Evolutionary conservation across 2,888 invertebrate genomes (phyloP), one percentile per base, ranked within the genome.

Genomic region (Pedicia rivosa): DNA sequence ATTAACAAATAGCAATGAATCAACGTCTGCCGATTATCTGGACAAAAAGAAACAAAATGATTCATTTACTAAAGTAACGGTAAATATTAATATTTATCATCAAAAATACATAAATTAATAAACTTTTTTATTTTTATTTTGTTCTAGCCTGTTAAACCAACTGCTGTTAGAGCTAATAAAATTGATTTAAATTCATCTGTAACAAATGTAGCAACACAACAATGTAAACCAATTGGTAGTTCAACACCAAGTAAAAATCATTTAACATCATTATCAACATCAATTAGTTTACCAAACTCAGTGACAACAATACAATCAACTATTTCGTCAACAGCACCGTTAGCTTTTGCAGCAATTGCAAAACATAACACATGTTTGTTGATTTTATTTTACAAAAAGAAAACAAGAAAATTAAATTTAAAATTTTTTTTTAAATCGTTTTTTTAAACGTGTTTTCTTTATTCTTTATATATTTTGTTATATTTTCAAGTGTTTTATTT

Each of bases 61-160:
- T 43, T 52, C 52, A 43, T 57, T 48, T 48, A 51, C 50, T 44
- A 51, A 54, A 51, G 43, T 49, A 43, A 68, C 73, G 59, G 65
- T 72, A 48, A 64, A 45, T 44, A n/a, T 9, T 8, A 9, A 40
- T 19, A 42, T 44, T 26, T 19, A 19, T 26, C 19, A 30, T 35
- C n/a, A n/a, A n/a, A n/a, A n/a, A n/a, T n/a, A n/a, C n/a, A n/a
- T 29, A 22, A 3, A 14, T 15, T 10, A 20, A 28, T 2, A 20
- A 29, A 22, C 32, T 4, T 17, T 14, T 39, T 10, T 31, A 24
- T 25, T 32, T 42, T 48, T 38, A 35, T 50, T 52, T 44, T 40
- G 46, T 64, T 71, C 50, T 66, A 84, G 80, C 83, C 81, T 59
- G 77, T 88, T 48, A 87, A 87, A 66, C 87, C 87, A 44, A 78